Base-by-base conservation (phyloP, 2,797 vertebrate genomes). In the Rhynchonycteris naso region DNA sequence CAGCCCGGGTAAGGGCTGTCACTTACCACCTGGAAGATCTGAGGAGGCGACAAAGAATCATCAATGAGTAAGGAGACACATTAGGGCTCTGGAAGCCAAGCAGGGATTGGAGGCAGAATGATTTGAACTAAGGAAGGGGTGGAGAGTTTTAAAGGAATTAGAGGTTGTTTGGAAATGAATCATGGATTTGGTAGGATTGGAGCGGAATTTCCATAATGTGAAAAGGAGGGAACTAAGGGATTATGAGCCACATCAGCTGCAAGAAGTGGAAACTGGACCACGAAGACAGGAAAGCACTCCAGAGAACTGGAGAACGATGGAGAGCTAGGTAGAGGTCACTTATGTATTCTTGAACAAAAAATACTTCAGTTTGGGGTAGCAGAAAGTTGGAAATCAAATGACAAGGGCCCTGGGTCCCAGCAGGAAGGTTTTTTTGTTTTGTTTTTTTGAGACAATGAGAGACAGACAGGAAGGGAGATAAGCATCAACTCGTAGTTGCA, bases 1-100 rank as follows among this genome's bases (percentile, higher is more conserved):
- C 91, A 52, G 94, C 78, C 88, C 63, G 26, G 1, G 96, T 93
- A 28, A 97, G 11, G 90, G 97, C 76, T n/a, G 97, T 92, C 35
- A 63, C 71, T 63, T 94, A 94, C 74, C 97, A 97, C 43, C 97
- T 98, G 83, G 97, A 98, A 87, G 98, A 98, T 33, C 91, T 98
- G 82, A 97, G 96, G 90, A 96, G 81, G 33, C 78, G 97, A 35
- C 97, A 98, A 80, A 96, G 94, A 90, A 50, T 65, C 90, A 95
- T 97, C 33, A 87, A 98, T 65, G 93, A 97, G 98, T 98, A 97
- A 88, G 96, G 66, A 94, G 6, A 61, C 18, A 24, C 22, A 18
- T 35, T 30, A 75, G 69, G 63, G 38, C 65, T 86, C 78, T 71
- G 38, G 72, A 59, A 83, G 68, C 56, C 30, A 63, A 59, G 54